Conservation (phyloP, 2,797 vertebrate species). For the Pangasius macronema region DNA sequence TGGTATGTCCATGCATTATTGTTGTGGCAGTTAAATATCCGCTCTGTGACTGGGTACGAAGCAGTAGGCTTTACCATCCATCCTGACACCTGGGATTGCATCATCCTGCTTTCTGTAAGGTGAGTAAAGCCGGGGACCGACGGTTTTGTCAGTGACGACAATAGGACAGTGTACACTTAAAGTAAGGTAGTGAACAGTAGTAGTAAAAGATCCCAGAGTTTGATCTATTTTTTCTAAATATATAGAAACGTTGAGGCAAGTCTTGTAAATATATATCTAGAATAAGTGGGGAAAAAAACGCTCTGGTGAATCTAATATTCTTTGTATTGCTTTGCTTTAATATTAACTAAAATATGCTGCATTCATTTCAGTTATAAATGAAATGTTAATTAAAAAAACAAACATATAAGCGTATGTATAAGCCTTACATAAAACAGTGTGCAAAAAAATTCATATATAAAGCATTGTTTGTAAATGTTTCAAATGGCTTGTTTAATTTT, state of each 20-base stretch:
- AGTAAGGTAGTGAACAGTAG: too few relatives aligned
- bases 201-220: too few relatives aligned
- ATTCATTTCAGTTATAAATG: neutral
- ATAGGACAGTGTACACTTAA: too few relatives aligned
- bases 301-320: neutral
- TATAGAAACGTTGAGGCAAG: neutral
- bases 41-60: neutral
- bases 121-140: slow-evolving; percentile 28
- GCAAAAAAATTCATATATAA: neutral
- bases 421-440: too few relatives aligned
- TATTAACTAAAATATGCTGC: neutral
- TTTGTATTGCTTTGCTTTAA: neutral
- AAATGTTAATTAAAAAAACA: neutral
- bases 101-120: slow-evolving; percentile 27
- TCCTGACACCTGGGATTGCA: slow-evolving; percentile 27
- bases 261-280: neutral
- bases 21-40: neutral
- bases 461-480: too few relatives aligned
- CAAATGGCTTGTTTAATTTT: neutral
- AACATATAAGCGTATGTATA: neutral
- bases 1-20: neutral
- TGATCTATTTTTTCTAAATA: neutral
- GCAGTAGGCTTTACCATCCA: neutral
- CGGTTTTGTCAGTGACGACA: too few relatives aligned
- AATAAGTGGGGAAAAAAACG: neutral